phyloP scores from a whole-genome alignment of 2,888 invertebrate genomes.

The Heteromyza rotundicornis region DNA sequence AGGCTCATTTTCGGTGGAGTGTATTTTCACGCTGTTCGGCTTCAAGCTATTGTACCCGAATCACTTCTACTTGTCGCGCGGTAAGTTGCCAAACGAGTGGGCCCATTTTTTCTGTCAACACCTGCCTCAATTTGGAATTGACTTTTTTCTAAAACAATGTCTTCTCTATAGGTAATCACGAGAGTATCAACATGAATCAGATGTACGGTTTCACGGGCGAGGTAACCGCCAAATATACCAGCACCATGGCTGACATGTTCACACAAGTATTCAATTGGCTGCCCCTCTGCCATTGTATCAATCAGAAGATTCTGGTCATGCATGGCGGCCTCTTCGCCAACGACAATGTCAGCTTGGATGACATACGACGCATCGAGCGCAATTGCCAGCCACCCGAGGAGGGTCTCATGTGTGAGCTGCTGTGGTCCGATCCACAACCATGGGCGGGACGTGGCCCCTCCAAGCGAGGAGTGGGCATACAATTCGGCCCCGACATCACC shows the following conservation, averaged over 20 bases:
- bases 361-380: conserved; percentile 86
- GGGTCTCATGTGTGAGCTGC: conserved; percentile 96
- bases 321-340: conserved; percentile 97
- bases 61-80: conserved; percentile 97
- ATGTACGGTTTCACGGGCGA: conserved; percentile 99
- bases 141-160: no score
- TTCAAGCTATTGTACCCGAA: conserved; percentile 96
- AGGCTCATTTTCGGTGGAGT: conserved; percentile 99
- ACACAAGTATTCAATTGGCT: conserved; percentile 99
- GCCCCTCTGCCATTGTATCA: conserved; percentile 95
- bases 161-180: conserved; percentile 85
- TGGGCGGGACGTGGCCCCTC: conserved; percentile 87
- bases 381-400: conserved; percentile 97
- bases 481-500: conserved; percentile 98
- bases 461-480: conserved; percentile 96
- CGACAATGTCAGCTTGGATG: conserved; percentile 91
- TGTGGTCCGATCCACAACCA: conserved; percentile 98
- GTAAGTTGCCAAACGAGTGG: no score
- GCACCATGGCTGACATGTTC: conserved; percentile 96
- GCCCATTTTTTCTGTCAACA: no score
- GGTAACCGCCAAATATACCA: conserved; percentile 93
- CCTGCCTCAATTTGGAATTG: no score
- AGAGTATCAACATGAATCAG: conserved; percentile 97
- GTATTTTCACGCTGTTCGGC: conserved; percentile 96
- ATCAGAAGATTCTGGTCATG: conserved; percentile 84